These are phyloP conservation scores for Drosophila prolongata DNA, from an alignment of 2,888 invertebrate genomes.

Conservation along the genomic window DNA sequence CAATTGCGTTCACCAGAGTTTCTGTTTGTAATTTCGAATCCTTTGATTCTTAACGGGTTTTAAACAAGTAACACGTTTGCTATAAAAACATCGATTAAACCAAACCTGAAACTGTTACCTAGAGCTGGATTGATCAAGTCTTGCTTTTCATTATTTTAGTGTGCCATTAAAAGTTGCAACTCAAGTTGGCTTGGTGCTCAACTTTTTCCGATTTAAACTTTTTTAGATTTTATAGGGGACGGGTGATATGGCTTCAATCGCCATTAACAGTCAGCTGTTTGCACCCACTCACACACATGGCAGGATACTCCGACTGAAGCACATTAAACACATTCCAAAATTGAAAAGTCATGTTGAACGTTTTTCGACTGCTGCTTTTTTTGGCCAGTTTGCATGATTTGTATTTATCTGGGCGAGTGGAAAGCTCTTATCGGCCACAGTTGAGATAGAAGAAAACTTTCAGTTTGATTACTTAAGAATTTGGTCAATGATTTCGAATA, in stretches of 20 bases:
- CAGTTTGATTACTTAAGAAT: constrained; percentile 59
- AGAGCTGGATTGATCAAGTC: constrained; percentile 45
- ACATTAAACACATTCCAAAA: constrained; percentile 64
- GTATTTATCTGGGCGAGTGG: constrained; percentile 70
- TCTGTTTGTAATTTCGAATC: background rate
- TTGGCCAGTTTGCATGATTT: constrained; percentile 75
- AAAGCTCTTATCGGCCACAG: constrained; percentile 59
- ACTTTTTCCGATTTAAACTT: constrained; percentile 24
- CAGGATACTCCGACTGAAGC: constrained; percentile 38
- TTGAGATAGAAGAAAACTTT: constrained; percentile 42
- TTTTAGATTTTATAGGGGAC: constrained; percentile 8
- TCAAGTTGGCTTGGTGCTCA: constrained; percentile 13
- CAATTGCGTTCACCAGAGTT: no score
- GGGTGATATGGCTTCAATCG: constrained; percentile 12
- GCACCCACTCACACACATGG: constrained; percentile 1
- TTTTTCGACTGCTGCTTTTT: constrained; percentile 4
- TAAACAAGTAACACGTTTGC: background rate
- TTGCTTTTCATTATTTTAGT: constrained; percentile 64
- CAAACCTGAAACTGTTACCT: constrained; percentile 12
- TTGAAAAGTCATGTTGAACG: constrained; percentile 71
- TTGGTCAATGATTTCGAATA: constrained; percentile 49
- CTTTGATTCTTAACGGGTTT: background rate
- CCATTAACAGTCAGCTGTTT: constrained; percentile 31
- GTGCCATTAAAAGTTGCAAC: constrained; percentile 60
- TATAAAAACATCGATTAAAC: constrained; percentile 43